These are phyloP conservation scores for Sinosuthora webbiana DNA, from an alignment of 2,113 vertebrate genomes.

Conservation along the genomic window DNA sequence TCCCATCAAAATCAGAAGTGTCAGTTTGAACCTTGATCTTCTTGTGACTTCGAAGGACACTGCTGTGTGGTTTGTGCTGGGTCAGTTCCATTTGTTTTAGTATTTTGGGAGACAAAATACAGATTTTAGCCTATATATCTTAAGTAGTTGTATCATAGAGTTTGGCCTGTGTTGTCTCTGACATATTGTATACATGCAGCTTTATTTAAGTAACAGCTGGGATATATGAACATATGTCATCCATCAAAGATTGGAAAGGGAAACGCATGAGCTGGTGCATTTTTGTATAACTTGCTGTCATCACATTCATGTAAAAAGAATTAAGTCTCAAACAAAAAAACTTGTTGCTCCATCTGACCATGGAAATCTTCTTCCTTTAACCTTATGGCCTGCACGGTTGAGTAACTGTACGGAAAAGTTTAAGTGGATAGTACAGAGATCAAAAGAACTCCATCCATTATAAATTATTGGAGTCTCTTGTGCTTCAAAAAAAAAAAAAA, in stretches of 20 bases:
- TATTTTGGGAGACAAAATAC: not conserved
- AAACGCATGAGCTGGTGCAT: conserved; percentile 13
- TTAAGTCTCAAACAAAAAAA: conserved; percentile 12
- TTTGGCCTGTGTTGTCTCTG: conserved; percentile 5
- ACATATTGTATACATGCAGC: conserved; percentile 25
- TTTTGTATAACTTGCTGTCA: conserved; percentile 57
- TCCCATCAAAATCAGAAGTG: not conserved
- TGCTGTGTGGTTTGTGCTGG: not conserved
- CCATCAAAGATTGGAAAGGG: conserved; percentile 27
- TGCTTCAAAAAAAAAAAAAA: not conserved
- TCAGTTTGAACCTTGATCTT: not conserved
- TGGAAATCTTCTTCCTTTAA: conserved; percentile 61
- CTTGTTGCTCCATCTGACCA: conserved; percentile 16
- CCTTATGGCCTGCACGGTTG: conserved; percentile 39
- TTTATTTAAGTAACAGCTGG: conserved; percentile 59
- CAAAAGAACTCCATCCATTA: conserved; percentile 39
- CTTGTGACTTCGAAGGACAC: not conserved
- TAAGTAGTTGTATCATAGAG: not conserved
- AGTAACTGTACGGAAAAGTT: conserved; percentile 27
- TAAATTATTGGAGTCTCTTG: conserved; percentile 21
- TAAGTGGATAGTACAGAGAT: conserved; percentile 33
- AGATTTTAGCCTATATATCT: not conserved
- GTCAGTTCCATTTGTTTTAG: not conserved
- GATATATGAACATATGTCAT: conserved; percentile 41
- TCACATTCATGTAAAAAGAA: conserved; percentile 32